phyloP scores from a whole-genome alignment of 1,140 invertebrate species.

The fruit fly (Drosophila melanogaster) region DNA sequence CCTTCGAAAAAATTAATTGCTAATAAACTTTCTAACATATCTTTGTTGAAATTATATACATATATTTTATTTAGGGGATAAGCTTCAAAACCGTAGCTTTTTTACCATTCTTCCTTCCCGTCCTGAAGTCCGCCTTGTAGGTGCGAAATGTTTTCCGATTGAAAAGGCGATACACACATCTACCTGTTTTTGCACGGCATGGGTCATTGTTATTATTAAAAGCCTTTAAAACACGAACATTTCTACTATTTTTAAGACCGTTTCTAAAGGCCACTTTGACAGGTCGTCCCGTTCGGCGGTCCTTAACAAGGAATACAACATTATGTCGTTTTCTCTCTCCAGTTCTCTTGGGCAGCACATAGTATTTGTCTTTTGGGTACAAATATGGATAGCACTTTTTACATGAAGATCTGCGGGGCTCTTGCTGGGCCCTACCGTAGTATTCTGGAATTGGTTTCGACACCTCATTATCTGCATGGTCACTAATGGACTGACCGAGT shows the following conservation, averaged over 20 bases:
- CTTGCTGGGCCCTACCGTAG: neutral
- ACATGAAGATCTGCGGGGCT: neutral
- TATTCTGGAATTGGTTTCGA: neutral
- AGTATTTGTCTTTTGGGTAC: conserved; percentile 3
- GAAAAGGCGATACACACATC: conserved; percentile 19
- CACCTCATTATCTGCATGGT: neutral
- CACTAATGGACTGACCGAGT: neutral
- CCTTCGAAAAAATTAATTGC: no score
- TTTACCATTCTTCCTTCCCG: neutral
- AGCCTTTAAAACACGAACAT: conserved; percentile 8
- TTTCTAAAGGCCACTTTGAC: conserved; percentile 27
- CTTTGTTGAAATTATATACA: neutral
- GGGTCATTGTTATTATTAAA: neutral
- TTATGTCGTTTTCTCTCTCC: neutral
- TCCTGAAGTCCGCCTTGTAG: conserved; percentile 19
- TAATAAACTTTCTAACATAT: neutral
- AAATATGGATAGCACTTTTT: neutral
- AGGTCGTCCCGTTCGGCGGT: conserved; percentile 4
- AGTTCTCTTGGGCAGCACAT: neutral
- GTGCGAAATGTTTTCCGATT: conserved; percentile 3
- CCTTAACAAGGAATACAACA: conserved; percentile 12
- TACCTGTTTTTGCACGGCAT: neutral
- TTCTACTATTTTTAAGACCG: conserved; percentile 7
- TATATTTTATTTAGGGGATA: neutral
- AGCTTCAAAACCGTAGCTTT: neutral